These are phyloP conservation scores for Oxyura jamaicensis DNA, from an alignment of 2,113 vertebrate species.

Conservation along the genomic window DNA sequence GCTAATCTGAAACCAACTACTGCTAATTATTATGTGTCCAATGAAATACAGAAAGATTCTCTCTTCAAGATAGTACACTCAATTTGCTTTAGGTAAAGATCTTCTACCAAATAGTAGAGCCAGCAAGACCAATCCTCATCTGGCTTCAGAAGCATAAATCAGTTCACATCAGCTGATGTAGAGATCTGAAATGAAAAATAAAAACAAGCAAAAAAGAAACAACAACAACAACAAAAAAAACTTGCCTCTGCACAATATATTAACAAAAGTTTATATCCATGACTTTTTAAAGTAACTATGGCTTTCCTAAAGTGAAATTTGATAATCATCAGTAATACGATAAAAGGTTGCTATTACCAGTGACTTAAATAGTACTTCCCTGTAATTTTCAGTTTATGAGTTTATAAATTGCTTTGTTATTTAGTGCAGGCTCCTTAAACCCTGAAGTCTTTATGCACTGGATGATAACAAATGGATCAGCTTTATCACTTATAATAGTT, in stretches of 20 bases:
- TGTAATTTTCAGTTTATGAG: constrained; percentile 57
- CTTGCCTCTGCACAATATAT: neutral
- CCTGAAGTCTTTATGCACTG: constrained; percentile 47
- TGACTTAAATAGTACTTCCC: constrained; percentile 4
- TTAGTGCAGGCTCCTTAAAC: constrained; percentile 66
- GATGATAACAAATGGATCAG: constrained; percentile 64
- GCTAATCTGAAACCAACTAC: neutral
- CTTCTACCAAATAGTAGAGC: neutral
- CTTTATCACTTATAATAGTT: constrained; percentile 35
- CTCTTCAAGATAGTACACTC: neutral
- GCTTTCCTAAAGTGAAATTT: neutral
- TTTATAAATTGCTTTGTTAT: constrained; percentile 67
- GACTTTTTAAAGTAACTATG: neutral
- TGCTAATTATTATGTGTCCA: neutral
- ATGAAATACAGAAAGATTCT: neutral
- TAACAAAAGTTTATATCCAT: neutral
- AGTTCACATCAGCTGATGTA: neutral
- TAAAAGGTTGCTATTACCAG: constrained; percentile 55
- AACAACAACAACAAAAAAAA: neutral
- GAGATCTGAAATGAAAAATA: neutral
- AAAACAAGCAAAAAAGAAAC: neutral
- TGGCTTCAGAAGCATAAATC: neutral
- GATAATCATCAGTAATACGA: constrained; percentile 41
- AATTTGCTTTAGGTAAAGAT: neutral
- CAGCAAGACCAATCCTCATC: neutral